Evolutionary conservation across 1,140 invertebrate species (phyloP).

Genomic region (Leptopilina boulardi): DNA sequence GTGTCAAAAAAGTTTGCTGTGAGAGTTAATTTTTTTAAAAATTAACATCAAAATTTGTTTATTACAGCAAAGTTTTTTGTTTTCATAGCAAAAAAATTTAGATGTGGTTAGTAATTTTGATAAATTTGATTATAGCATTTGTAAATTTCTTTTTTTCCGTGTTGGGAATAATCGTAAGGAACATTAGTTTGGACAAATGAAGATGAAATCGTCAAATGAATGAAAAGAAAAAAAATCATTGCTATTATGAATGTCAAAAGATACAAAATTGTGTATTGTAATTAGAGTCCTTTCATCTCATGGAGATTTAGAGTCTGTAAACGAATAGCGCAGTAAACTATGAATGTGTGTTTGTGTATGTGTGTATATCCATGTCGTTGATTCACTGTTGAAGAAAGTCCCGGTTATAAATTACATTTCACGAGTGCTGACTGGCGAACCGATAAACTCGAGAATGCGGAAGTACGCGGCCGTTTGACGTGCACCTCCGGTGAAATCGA

Average conservation of each 20-base stretch:
- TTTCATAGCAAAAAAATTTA: too few relatives aligned
- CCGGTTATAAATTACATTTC: constrained; percentile 52
- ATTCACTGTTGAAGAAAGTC: constrained; percentile 39
- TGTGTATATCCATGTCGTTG: constrained; percentile 15
- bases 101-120: too few relatives aligned
- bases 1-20: too few relatives aligned
- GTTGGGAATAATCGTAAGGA: neutral
- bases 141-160: too few relatives aligned
- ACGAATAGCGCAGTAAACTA: constrained; percentile 30
- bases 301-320: constrained; percentile 21
- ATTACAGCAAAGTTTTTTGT: too few relatives aligned
- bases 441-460: constrained; percentile 54
- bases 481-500: constrained; percentile 60
- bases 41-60: too few relatives aligned
- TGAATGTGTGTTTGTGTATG: neutral
- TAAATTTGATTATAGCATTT: too few relatives aligned
- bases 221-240: neutral
- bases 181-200: neutral
- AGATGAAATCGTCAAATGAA: neutral
- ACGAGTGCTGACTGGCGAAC: constrained; percentile 45
- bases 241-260: neutral
- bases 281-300: constrained; percentile 27
- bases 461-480: constrained; percentile 53
- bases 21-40: too few relatives aligned
- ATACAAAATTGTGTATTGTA: neutral